Base-by-base conservation (phyloP, 2,888 invertebrate species). In the Stenodema calcarata region DNA sequence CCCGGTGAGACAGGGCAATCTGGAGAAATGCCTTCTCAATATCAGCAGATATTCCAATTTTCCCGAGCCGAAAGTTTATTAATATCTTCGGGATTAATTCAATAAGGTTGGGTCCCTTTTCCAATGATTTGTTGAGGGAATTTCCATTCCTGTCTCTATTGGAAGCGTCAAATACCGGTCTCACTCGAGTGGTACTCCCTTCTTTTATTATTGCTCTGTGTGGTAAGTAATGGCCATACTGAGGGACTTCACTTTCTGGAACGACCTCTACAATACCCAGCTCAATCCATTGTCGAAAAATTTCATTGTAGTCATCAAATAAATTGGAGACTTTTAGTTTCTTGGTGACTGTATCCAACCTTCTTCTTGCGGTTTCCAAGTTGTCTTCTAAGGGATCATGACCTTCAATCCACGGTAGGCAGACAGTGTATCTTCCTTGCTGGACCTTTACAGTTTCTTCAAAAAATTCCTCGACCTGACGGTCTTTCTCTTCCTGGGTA, bases 91-190 rank as follows among this genome's bases (percentile, higher is more conserved):
- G 88, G 23, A 89, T 88, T 28, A 89, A 76, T 18, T 90, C 89
- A 27, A 89, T 89, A 6, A 89, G 84, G 78, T 90, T 90, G 0
- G 88, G 88, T 18, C 88, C 87, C 44, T 87, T 88, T 86, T 89
- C 88, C 0, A 89, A 76, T 70, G 89, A 89, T 1, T 89, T 87
- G 83, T 90, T 90, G 9, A 90, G 54, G 23, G 69, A 42, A 54
- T 27, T 78, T 35, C 86, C 86, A 85, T 85, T 85, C 12, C 27
- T 27, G 42, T 76, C 76, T 30, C 11, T 16, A 76, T 41, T 76
- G 12, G 76, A 76, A 16, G 76, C 76, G 23, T 76, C 76, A 42
- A 76, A 76, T 16, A 76, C 76, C 1, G 76, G 76, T 76, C 76
- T 76, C n/a, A 76, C 76, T 30, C 14, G 54, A 14, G 76, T 76